Evolutionary conservation across 2,113 vertebrate genomes (phyloP), one percentile per base, ranked within the genome.

Genomic region (Dendrocopos noguchii): DNA sequence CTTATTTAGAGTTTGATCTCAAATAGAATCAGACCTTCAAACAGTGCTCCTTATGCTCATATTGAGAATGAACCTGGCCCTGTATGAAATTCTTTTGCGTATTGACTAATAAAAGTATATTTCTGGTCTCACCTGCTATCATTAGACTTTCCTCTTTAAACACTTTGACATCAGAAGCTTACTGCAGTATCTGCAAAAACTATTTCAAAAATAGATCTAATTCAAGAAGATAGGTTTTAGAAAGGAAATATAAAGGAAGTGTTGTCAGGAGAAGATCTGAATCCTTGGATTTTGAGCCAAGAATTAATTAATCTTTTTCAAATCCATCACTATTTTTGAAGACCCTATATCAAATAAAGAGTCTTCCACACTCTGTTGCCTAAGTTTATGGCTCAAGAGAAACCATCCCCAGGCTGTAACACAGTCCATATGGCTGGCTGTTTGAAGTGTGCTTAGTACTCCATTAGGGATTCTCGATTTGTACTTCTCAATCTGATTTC

Each of bases 381-480:
- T 87, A 86, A 94, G 91, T 96, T 97, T 97, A 97, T 80, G 94
- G 95, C 75, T 97, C 90, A 94, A 94, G 71, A 95, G 93, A 96
- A 97, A 95, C 80, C 95, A 96, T 98, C 96, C 87, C 80, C 90
- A 95, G 88, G 86, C 84, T 87, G 80, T 98, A 98, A 98, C 95
- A 94, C 82, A 97, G 84, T 97, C 98, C 98, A 98, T 98, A 98
- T 98, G 97, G 87, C 87, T 94, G 91, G 36, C 91, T 96, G 97
- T 98, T 98, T 98, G 97, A 98, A 98, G 97, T 98, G 96, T 56
- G 91, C 97, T 98, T 97, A 97, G 95, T 96, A 95, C 93, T 98
- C 97, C 98, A 97, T 98, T 97, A 97, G 95, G 93, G 95, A 96
- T 96, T 97, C 95, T 97, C 52, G 28, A 96, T 97, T 97, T 97